These are phyloP conservation scores for Arvicanthis niloticus DNA, from an alignment of 2,113 vertebrate genomes.

Conservation along the genomic window DNA sequence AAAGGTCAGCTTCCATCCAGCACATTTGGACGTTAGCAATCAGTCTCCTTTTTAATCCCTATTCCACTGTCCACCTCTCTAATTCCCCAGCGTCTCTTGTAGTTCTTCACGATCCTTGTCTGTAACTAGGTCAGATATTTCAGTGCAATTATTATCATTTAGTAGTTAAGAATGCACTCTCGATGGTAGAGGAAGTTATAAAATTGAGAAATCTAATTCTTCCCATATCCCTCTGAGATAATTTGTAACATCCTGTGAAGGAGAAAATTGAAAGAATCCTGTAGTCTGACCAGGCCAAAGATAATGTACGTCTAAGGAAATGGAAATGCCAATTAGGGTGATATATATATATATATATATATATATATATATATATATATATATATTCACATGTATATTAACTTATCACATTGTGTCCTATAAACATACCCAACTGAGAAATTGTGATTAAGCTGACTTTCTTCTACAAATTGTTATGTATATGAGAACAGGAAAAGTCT, in stretches of 20 bases:
- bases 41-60: background rate
- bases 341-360: background rate
- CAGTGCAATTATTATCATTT: constrained; percentile 60
- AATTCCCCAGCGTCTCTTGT: background rate
- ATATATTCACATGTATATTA: background rate
- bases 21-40: background rate
- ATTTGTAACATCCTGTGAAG: constrained; percentile 49
- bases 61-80: background rate
- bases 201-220: constrained; percentile 67
- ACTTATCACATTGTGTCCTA: background rate
- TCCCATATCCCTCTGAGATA: constrained; percentile 68
- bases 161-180: constrained; percentile 57
- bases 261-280: constrained; percentile 48
- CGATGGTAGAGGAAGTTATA: constrained; percentile 43
- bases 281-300: background rate
- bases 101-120: background rate
- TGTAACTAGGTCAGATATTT: constrained; percentile 67
- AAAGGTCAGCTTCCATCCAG: background rate
- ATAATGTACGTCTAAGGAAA: background rate
- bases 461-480: constrained; percentile 19
- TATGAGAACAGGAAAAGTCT: background rate
- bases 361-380: background rate
- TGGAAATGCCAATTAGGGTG: background rate
- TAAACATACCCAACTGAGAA: background rate
- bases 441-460: background rate